Percentiles rank a stretch among this genome's conserved stretches.
phyloP scores from a whole-genome alignment of 2,888 invertebrate species.

The Dolomedes plantarius region DNA sequence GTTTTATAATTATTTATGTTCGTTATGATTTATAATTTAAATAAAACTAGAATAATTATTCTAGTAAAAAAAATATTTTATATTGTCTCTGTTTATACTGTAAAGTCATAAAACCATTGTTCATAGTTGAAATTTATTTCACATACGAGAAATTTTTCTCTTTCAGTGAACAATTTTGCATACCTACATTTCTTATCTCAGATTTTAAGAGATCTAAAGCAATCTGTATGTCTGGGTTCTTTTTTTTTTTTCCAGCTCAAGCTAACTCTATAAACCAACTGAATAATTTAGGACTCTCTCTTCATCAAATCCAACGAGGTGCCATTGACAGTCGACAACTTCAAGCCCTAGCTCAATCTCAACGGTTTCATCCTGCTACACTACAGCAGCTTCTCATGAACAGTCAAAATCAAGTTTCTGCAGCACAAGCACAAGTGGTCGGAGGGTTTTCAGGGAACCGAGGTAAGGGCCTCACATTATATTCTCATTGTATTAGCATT shows the following conservation, averaged over 20 bases:
- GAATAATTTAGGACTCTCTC: constrained; percentile 52
- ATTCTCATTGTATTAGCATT: not conserved
- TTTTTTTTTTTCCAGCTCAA: constrained; percentile 58
- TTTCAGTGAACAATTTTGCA: too few relatives aligned
- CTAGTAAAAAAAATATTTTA: too few relatives aligned
- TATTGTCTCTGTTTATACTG: too few relatives aligned
- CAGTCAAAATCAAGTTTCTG: constrained; percentile 54
- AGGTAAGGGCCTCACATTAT: constrained; percentile 38
- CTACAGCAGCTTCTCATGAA: constrained; percentile 70
- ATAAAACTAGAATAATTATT: too few relatives aligned
- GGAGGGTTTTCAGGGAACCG: constrained; percentile 58
- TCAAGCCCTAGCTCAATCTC: constrained; percentile 66
- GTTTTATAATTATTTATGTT: too few relatives aligned
- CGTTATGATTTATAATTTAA: too few relatives aligned
- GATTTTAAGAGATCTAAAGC: too few relatives aligned
- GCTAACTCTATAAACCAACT: constrained; percentile 46
- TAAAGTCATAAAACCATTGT: too few relatives aligned
- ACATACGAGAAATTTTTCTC: too few relatives aligned
- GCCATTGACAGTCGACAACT: constrained; percentile 49
- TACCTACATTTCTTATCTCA: too few relatives aligned
- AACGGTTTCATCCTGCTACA: constrained; percentile 66
- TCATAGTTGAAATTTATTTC: too few relatives aligned
- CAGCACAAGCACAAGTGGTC: constrained; percentile 58
- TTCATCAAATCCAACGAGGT: constrained; percentile 49
- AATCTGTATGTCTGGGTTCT: too few relatives aligned